Percentiles rank a stretch among this genome's conserved stretches.
phyloP scores from a whole-genome alignment of 2,113 vertebrate species.

The Henicopernis longicauda region DNA sequence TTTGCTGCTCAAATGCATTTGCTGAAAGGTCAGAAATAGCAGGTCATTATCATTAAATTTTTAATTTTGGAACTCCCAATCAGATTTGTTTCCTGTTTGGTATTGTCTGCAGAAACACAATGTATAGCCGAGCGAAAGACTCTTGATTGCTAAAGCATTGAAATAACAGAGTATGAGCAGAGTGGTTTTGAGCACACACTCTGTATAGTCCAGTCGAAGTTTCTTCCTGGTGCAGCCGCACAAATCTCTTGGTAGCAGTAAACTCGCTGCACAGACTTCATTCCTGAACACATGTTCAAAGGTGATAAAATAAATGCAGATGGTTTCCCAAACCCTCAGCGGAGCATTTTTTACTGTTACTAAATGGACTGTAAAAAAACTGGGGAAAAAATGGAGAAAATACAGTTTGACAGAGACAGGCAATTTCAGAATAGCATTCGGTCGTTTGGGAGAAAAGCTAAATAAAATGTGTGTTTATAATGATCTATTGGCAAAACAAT shows the following conservation, averaged over 20 bases:
- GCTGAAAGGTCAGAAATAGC: constrained; percentile 22
- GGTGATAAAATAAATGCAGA: constrained; percentile 69
- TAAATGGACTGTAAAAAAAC: constrained; percentile 41
- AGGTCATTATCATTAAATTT: background rate
- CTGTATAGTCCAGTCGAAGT: constrained; percentile 17
- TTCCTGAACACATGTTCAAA: constrained; percentile 69
- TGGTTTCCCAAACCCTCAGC: constrained; percentile 57
- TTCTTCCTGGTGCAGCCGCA: constrained; percentile 55
- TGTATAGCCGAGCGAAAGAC: background rate
- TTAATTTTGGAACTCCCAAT: constrained; percentile 33
- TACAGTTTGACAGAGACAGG: background rate
- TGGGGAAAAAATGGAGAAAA: background rate
- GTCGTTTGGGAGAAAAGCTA: background rate
- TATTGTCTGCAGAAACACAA: constrained; percentile 10
- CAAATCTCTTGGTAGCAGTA: constrained; percentile 61
- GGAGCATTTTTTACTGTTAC: constrained; percentile 45
- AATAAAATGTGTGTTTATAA: constrained; percentile 36
- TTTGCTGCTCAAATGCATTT: fast-evolving
- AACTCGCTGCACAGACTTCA: constrained; percentile 53
- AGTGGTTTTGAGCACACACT: constrained; percentile 3
- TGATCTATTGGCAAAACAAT: constrained; percentile 23
- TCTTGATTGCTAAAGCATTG: background rate
- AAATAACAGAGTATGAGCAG: constrained; percentile 4
- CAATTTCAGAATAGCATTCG: background rate
- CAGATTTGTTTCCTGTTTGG: constrained; percentile 33